Evolutionary conservation across 1,140 invertebrate genomes (phyloP).

Genomic region (Carcinoscorpius rotundicauda): DNA sequence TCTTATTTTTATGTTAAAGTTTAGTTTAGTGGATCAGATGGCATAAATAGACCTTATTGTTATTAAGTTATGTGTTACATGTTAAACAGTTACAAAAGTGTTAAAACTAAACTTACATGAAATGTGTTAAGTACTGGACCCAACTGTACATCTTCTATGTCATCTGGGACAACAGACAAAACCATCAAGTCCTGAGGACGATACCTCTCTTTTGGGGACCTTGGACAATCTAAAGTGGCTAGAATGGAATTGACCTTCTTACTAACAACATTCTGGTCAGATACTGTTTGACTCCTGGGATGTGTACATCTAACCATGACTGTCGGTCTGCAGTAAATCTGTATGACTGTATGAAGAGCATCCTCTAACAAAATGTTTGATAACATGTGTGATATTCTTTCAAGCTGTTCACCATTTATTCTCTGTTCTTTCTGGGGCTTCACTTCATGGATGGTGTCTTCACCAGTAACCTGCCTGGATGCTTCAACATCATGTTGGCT

Average conservation of each 20-base stretch:
- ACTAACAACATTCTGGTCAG: not conserved
- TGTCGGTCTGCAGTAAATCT: not conserved
- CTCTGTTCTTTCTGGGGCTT: not conserved
- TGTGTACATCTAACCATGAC: too few relatives aligned
- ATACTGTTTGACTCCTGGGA: too few relatives aligned
- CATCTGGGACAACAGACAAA: slow-evolving; percentile 6
- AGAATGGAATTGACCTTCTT: not conserved
- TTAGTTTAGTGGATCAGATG: too few relatives aligned
- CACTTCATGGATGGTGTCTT: too few relatives aligned
- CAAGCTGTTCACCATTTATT: slow-evolving; percentile 10
- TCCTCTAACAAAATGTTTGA: slow-evolving; percentile 16
- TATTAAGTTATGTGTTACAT: too few relatives aligned
- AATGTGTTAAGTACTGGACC: too few relatives aligned
- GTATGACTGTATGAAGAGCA: slow-evolving; percentile 8
- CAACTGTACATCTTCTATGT: not conserved
- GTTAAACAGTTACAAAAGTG: too few relatives aligned
- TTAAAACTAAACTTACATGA: too few relatives aligned
- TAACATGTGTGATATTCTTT: slow-evolving; percentile 21
- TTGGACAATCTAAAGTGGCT: not conserved
- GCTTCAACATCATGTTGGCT: too few relatives aligned
- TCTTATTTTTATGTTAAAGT: too few relatives aligned
- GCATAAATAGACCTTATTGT: too few relatives aligned
- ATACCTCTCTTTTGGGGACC: not conserved
- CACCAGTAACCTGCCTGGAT: too few relatives aligned
- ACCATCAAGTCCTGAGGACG: slow-evolving; percentile 11